A percentile compares a stretch with the other conserved stretches of the same genome.
Conservation (phyloP, 1,140 invertebrate genomes). For the Heterodera carotae region DNA sequence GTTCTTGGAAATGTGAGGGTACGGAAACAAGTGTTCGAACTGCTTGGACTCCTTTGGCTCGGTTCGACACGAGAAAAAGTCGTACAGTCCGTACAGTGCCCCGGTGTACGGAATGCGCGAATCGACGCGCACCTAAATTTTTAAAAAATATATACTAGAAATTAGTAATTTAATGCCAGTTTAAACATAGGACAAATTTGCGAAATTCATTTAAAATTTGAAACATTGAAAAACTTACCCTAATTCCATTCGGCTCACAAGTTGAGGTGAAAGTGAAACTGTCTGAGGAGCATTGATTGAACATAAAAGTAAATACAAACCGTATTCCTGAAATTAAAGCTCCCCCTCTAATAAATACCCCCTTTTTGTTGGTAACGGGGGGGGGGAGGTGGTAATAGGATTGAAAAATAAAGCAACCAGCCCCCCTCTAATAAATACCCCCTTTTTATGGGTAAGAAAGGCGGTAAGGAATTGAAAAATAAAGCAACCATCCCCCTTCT, state of each 20-base stretch:
- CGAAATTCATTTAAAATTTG: no score
- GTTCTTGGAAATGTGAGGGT: slow-evolving; percentile 57
- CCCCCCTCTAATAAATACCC: no score
- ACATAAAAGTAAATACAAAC: background rate
- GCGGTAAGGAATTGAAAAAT: no score
- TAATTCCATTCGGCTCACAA: slow-evolving; percentile 57
- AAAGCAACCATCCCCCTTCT: no score
- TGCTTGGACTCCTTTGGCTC: slow-evolving; percentile 58
- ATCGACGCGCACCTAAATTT: slow-evolving; percentile 37
- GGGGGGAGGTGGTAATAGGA: no score
- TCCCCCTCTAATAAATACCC: no score
- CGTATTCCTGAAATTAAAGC: slow-evolving; percentile 19
- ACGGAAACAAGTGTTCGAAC: slow-evolving; percentile 63
- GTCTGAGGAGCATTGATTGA: slow-evolving; percentile 44
- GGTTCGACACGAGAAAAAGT: slow-evolving; percentile 63
- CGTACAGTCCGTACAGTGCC: slow-evolving; percentile 63
- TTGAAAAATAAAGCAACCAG: no score
- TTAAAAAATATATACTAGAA: background rate
- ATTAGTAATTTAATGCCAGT: background rate
- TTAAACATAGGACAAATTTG: no score
- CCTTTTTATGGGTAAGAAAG: no score
- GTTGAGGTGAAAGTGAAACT: slow-evolving; percentile 59
- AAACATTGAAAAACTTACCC: no score
- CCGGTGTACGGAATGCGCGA: slow-evolving; percentile 63
- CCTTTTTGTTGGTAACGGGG: no score